phyloP scores from a whole-genome alignment of 1,140 invertebrate genomes.

The Drosophila pseudoobscura region DNA sequence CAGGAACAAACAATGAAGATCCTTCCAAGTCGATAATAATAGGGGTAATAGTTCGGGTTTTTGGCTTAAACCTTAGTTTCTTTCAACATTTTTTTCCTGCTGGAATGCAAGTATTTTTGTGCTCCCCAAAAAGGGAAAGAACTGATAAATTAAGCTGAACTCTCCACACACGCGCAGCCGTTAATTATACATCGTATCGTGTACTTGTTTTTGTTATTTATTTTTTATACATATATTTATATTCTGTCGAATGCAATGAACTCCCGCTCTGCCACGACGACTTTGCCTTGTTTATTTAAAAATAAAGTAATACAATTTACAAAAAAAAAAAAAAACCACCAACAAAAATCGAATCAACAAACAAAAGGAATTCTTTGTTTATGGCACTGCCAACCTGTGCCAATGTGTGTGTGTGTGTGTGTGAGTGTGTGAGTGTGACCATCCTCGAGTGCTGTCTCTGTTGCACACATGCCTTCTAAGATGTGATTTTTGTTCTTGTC shows the following conservation, averaged over 20 bases:
- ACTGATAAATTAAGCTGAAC: constrained; percentile 73
- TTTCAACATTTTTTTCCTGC: neutral
- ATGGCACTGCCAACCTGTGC: constrained; percentile 68
- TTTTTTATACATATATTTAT: constrained; percentile 36
- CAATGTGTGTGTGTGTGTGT: constrained; percentile 1
- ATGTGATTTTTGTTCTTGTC: no score
- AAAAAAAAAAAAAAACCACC: constrained; percentile 36
- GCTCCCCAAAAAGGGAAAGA: constrained; percentile 27
- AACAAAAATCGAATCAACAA: constrained; percentile 56
- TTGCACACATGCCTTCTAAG: constrained; percentile 15
- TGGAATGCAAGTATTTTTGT: constrained; percentile 18
- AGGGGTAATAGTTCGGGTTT: no score
- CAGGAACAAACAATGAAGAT: neutral
- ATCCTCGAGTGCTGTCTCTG: constrained; percentile 20
- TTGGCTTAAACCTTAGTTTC: no score
- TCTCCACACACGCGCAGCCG: constrained; percentile 58
- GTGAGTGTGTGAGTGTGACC: constrained; percentile 2
- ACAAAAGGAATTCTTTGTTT: constrained; percentile 80
- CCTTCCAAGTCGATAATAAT: no score
- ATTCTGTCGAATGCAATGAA: constrained; percentile 68
- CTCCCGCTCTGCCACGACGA: constrained; percentile 41
- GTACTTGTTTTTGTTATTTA: constrained; percentile 45
- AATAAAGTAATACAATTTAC: constrained; percentile 68
- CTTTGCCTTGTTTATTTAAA: constrained; percentile 75
- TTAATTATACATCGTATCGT: constrained; percentile 53